Conservation (phyloP, 2,888 invertebrate species). For the Ypsolopha sequella region DNA sequence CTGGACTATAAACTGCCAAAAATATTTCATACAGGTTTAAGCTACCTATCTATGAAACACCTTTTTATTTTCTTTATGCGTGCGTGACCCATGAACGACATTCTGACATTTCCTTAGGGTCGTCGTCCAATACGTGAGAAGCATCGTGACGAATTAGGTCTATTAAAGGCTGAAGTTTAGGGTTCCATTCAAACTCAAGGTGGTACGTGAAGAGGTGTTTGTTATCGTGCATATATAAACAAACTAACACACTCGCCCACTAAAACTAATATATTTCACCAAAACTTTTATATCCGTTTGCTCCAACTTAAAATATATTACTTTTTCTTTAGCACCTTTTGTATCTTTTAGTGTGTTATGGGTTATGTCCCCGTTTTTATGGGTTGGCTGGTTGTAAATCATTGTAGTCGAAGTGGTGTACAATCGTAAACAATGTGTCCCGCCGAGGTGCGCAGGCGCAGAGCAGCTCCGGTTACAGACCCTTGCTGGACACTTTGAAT, state of each 20-base stretch:
- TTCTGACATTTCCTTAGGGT: too few species aligned
- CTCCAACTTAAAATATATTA: slow-evolving; percentile 65
- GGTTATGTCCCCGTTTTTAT: slow-evolving; percentile 64
- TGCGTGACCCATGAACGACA: too few species aligned
- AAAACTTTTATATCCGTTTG: slow-evolving; percentile 64
- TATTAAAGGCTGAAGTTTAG: too few species aligned
- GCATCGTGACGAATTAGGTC: slow-evolving; percentile 11
- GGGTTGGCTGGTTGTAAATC: slow-evolving; percentile 65
- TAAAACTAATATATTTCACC: slow-evolving; percentile 68
- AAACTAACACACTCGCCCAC: slow-evolving; percentile 55
- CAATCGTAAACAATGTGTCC: slow-evolving; percentile 57
- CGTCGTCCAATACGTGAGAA: slow-evolving; percentile 6
- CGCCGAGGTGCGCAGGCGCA: slow-evolving; percentile 27
- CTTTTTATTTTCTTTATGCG: too few species aligned
- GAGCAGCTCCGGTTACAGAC: slow-evolving; percentile 5
- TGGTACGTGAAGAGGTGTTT: slow-evolving; percentile 46
- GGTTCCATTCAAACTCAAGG: neutral
- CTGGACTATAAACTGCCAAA: too few species aligned
- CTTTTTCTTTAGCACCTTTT: slow-evolving; percentile 70
- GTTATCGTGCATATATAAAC: slow-evolving; percentile 57
- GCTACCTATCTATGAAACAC: too few species aligned
- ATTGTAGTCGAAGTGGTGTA: slow-evolving; percentile 65
- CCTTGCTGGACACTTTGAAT: neutral
- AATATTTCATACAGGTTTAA: too few species aligned
- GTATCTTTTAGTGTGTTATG: slow-evolving; percentile 65